Conservation (phyloP, 2,113 vertebrate genomes). For the Gorsachius goisagi region DNA sequence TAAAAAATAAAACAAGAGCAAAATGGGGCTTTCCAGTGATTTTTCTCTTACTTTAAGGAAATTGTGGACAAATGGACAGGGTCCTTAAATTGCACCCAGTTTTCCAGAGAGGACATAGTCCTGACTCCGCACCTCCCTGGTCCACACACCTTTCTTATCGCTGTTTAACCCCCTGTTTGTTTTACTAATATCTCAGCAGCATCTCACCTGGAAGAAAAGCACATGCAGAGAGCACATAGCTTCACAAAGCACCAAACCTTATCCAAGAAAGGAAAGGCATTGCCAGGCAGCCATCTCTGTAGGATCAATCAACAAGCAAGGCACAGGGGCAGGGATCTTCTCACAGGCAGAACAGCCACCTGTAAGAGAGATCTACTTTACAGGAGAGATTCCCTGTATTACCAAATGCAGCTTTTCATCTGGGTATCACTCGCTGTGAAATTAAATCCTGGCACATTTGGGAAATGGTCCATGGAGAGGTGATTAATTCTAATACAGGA, state of each 20-base stretch:
- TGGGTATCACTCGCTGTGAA: neutral
- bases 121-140: neutral
- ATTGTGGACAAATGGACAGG: neutral
- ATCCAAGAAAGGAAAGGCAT: neutral
- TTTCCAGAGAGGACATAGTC: neutral
- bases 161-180: neutral
- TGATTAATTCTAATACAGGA: constrained; percentile 15
- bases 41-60: neutral
- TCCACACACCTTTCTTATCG: too few species aligned
- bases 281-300: neutral
- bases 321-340: neutral
- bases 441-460: constrained; percentile 34
- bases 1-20: neutral
- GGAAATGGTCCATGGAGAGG: constrained; percentile 20
- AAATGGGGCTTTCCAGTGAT: neutral
- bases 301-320: neutral
- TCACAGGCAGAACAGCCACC: neutral
- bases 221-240: neutral
- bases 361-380: neutral
- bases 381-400: neutral
- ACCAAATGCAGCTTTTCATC: neutral
- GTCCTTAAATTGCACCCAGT: neutral
- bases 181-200: neutral
- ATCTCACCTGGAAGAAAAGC: neutral
- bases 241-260: neutral